Base-by-base conservation (phyloP, 2,888 invertebrate species). In the Melipona bicolor region DNA sequence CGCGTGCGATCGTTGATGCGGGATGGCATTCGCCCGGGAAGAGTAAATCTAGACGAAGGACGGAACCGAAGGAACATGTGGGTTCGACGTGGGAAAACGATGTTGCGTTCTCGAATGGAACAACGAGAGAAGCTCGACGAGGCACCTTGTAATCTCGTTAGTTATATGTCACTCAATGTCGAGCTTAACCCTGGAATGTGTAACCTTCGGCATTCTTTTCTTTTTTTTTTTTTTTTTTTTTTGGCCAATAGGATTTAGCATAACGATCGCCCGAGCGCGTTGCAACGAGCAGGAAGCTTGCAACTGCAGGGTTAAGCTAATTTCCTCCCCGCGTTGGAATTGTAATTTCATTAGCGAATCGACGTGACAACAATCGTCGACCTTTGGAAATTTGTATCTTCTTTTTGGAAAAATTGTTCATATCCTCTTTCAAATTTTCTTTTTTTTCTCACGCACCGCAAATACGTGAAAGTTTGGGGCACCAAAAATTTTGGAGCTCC, bases 121-220 rank as follows among this genome's bases (percentile, higher is more conserved):
- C 65, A 75, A 67, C 68, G 61, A 32, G 50, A 65, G 71, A 81
- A 77, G 80, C 80, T 77, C 80, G 43, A 67, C 59, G 67, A 72
- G 67, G 59, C 67, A 49, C 27, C n/a, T 56, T 72, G 27, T 72
- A 77, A 81, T 81, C 80, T 78, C 71, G 71, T 81, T 81, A 81
- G 65, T 65, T 71, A 56, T 59, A 50, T 59, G 80, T 49, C 78
- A 24, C 43, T 78, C 72, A 68, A 61, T 68, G 80, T 78, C 80
- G 61, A 72, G 80, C 80, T 81, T 78, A 78, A 72, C 78, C 71
- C 61, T 72, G 71, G 61, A 71, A 65, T 70, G 65, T 70, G 43
- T 50, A 59, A 77, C 77, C 80, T 77, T 77, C 76, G 59, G 24
- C 24, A n/a, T 17, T 11, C 9, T 32, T 19, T 70, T 75, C 50